Percentiles rank a stretch among this genome's conserved stretches.
phyloP scores from a whole-genome alignment of 2,113 vertebrate genomes.

The Plectropomus leopardus region DNA sequence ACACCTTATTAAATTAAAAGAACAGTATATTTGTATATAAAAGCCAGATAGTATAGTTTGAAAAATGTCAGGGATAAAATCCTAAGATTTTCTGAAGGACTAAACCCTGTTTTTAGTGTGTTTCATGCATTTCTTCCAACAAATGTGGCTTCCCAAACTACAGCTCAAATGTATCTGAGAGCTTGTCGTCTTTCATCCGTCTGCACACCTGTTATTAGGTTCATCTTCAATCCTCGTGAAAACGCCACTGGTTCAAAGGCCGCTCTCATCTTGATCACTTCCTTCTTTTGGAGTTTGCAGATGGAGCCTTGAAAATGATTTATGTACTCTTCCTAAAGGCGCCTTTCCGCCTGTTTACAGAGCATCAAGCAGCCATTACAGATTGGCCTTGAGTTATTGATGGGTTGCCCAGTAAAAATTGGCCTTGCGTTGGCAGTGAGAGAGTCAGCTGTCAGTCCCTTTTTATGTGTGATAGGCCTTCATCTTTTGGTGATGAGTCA shows the following conservation, averaged over 20 bases:
- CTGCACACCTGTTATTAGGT: conserved; percentile 32
- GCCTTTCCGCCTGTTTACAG: conserved; percentile 66
- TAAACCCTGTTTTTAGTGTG: not conserved
- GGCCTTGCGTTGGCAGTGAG: conserved; percentile 53
- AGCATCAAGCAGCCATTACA: conserved; percentile 59
- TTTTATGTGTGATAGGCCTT: conserved; percentile 29
- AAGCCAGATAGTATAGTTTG: not conserved
- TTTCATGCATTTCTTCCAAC: not conserved
- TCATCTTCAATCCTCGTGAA: conserved; percentile 32
- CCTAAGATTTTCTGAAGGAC: not conserved
- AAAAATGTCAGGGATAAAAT: not conserved
- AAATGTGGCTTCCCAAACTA: not conserved
- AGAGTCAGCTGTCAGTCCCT: conserved; percentile 45
- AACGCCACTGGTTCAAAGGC: conserved; percentile 32
- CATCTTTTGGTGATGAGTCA: conserved; percentile 47
- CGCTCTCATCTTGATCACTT: conserved; percentile 35
- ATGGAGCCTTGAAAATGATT: conserved; percentile 63
- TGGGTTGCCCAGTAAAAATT: conserved; percentile 52
- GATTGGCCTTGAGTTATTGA: conserved; percentile 72
- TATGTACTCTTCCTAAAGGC: conserved; percentile 38
- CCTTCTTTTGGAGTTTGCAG: conserved; percentile 40
- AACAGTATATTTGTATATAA: not conserved
- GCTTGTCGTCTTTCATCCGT: not conserved
- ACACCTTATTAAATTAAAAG: not conserved
- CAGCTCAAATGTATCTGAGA: not conserved